These are phyloP conservation scores for Mythimna albipuncta DNA, from an alignment of 2,888 invertebrate species.

Conservation along the genomic window DNA sequence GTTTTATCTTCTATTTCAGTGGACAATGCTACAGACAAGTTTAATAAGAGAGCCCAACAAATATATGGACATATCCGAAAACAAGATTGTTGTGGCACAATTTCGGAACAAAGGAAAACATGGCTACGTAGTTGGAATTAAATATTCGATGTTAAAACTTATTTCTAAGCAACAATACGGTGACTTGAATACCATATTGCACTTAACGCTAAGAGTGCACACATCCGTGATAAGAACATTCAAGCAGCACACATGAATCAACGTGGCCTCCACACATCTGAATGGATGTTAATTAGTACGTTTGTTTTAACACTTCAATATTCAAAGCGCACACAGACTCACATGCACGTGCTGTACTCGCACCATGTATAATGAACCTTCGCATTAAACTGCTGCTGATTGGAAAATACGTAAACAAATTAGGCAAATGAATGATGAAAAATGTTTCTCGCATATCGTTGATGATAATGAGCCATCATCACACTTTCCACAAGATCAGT, in stretches of 20 bases:
- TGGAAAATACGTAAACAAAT: conserved; percentile 74
- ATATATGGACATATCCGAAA: conserved; percentile 38
- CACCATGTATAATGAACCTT: conserved; percentile 73
- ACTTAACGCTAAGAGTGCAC: conserved; percentile 72
- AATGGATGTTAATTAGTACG: conserved; percentile 88
- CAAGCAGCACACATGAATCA: conserved; percentile 76
- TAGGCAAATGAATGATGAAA: conserved; percentile 60
- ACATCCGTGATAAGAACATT: conserved; percentile 81
- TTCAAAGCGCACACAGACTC: conserved; percentile 69
- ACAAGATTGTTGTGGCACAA: conserved; percentile 48
- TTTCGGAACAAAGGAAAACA: conserved; percentile 54
- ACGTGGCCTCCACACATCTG: conserved; percentile 85
- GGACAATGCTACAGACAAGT: conserved; percentile 35
- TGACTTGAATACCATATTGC: conserved; percentile 74
- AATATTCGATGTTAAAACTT: conserved; percentile 62
- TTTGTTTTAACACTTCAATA: conserved; percentile 85
- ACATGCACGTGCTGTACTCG: conserved; percentile 59
- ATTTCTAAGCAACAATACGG: conserved; percentile 71
- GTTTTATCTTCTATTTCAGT: conserved; percentile 51
- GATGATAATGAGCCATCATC: conserved; percentile 49
- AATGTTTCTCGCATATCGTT: conserved; percentile 27
- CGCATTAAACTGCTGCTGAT: conserved; percentile 77
- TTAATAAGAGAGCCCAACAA: conserved; percentile 30
- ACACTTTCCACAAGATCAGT: conserved; percentile 61
- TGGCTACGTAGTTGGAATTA: conserved; percentile 44